Base-by-base conservation (phyloP, 2,797 vertebrate genomes). In the Cetoscarus ocellatus region DNA sequence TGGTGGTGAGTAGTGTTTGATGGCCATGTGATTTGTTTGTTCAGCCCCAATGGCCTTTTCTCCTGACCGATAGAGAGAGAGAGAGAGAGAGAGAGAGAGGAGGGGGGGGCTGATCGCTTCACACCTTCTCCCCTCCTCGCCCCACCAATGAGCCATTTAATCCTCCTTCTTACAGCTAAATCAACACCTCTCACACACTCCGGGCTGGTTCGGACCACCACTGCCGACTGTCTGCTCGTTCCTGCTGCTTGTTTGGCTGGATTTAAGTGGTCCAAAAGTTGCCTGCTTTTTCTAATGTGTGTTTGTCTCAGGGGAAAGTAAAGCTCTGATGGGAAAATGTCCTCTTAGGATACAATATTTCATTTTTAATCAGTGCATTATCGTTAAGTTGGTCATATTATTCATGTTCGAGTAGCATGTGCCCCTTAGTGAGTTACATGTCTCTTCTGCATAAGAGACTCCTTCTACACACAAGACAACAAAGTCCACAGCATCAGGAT, bases 81-180 rank as follows among this genome's bases (percentile, higher is more conserved):
- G 63, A 61, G 69, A 39, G 71, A 61, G 77, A 67, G 71, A 72
- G 75, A 75, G 69, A 47, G 76, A 52, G 84, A n/a, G n/a, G n/a
- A 39, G 71, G 60, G 62, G 84, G 70, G 80, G 80, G 75, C 73
- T 70, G 93, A 93, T 93, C 94, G 88, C 95, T 94, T 94, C 94
- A 92, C 94, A 94, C 94, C 94, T 96, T 93, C 94, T 94, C 93
- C 93, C 91, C 95, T 95, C 94, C 94, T 95, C 91, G 93, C 93
- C 95, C 95, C 94, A 94, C 96, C 95, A 97, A 96, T 97, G 96
- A 98, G 94, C 94, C 95, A 85, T 97, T 97, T 97, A 96, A 97
- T 96, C 93, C 94, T 94, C 90, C 90, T 90, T 93, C 92, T 93
- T 94, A 93, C 93, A 93, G 95, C 94, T 86, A 77, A 89, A 93